A percentile compares a stretch with the other conserved stretches of the same genome.
phyloP scores from a whole-genome alignment of 2,113 vertebrate genomes.

The Eubucco bourcierii region DNA sequence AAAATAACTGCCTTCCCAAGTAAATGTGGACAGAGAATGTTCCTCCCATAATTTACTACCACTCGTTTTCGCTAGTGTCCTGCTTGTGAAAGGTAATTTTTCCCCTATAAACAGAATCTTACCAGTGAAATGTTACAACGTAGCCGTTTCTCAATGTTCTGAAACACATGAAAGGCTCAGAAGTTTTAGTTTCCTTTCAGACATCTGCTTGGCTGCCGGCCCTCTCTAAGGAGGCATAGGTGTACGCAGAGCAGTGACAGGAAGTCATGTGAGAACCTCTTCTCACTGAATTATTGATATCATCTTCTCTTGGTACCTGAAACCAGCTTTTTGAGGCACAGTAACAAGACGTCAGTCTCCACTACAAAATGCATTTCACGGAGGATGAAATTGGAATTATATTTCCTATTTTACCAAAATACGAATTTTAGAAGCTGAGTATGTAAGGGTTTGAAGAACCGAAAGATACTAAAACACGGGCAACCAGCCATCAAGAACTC shows the following conservation, averaged over 20 bases:
- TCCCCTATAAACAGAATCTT: fast-evolving
- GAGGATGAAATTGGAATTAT: neutral
- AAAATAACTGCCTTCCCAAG: neutral
- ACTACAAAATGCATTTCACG: neutral
- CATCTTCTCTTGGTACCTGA: neutral
- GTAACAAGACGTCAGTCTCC: neutral
- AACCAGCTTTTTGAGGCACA: neutral
- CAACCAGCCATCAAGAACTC: neutral
- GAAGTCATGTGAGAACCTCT: neutral
- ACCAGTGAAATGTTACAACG: neutral
- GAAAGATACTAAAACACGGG: neutral
- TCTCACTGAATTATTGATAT: neutral
- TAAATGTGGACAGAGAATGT: fast-evolving
- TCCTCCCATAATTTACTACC: neutral
- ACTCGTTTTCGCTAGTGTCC: neutral
- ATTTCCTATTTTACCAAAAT: neutral
- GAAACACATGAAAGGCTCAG: neutral
- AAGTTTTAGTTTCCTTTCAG: neutral
- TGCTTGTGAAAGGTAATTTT: fast-evolving
- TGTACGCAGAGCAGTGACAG: neutral
- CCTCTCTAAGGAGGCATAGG: neutral
- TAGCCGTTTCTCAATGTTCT: neutral
- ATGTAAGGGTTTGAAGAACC: neutral
- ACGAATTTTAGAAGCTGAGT: neutral
- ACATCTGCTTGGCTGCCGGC: neutral